Percentiles rank a stretch among this genome's conserved stretches.
Conservation (phyloP, 2,113 vertebrate species). For the Coregonus clupeaformis region DNA sequence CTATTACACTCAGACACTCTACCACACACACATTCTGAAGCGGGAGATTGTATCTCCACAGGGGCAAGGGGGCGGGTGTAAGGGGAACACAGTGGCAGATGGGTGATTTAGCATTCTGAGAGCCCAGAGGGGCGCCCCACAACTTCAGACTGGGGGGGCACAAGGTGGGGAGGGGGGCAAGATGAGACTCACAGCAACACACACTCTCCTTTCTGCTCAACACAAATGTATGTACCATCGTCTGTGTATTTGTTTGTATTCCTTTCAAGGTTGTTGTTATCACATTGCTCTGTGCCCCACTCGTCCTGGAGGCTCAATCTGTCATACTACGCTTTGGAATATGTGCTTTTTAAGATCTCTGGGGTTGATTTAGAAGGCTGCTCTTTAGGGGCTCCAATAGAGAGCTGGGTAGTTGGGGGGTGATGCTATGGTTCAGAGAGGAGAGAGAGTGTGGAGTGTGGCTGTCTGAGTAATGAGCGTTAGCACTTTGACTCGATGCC, state of each 20-base stretch:
- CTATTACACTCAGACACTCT: not conserved
- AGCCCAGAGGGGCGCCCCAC: conserved; percentile 1
- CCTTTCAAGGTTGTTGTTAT: not conserved
- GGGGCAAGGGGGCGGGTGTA: not conserved
- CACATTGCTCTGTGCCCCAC: not conserved
- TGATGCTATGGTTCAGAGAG: not conserved
- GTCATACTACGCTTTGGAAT: not conserved
- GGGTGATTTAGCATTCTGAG: conserved; percentile 11
- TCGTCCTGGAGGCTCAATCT: not conserved
- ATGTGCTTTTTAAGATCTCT: not conserved
- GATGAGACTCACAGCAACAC: conserved; percentile 4
- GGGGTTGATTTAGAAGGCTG: not conserved
- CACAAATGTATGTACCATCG: not conserved
- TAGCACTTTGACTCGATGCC: not conserved
- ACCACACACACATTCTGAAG: not conserved
- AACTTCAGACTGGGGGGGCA: not conserved
- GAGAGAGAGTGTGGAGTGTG: not conserved
- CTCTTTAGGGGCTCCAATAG: not conserved
- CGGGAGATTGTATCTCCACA: not conserved
- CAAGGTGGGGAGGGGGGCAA: not conserved
- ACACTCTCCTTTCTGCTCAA: not conserved
- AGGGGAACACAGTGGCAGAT: conserved; percentile 3
- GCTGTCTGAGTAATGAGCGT: not conserved
- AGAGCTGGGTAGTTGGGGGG: not conserved
- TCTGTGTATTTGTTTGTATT: not conserved